These are phyloP conservation scores for Salmo trutta DNA, from an alignment of 2,797 vertebrate species.

Conservation along the genomic window DNA sequence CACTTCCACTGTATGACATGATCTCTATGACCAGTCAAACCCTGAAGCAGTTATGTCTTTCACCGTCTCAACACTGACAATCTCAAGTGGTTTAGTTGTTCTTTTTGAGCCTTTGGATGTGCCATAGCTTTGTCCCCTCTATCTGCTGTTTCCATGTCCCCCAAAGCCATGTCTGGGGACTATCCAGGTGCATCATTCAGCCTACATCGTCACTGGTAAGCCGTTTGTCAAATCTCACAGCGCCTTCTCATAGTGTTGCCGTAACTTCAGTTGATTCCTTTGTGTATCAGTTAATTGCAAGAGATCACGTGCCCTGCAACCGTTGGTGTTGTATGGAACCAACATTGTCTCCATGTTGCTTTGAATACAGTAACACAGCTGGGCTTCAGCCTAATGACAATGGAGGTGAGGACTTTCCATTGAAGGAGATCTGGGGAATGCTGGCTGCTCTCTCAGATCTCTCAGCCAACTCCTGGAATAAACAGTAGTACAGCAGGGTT, in stretches of 20 bases:
- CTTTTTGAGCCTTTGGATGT: not conserved
- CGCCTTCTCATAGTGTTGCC: not conserved
- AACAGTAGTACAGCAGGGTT: not conserved
- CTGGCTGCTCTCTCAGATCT: not conserved
- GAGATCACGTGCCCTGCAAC: too few relatives aligned
- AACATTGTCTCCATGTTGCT: too few relatives aligned
- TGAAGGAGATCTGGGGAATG: conserved; percentile 9
- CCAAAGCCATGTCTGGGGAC: not conserved
- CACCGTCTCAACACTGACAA: not conserved
- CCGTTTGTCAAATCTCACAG: too few relatives aligned
- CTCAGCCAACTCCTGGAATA: conserved; percentile 1
- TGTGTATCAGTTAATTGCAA: not conserved
- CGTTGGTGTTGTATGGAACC: too few relatives aligned
- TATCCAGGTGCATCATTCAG: not conserved
- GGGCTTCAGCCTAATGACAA: not conserved
- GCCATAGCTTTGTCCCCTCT: not conserved
- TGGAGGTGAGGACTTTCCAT: conserved; percentile 1
- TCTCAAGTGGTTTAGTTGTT: not conserved
- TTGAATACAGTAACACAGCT: not conserved
- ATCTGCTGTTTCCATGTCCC: not conserved
- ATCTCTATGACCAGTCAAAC: too few relatives aligned
- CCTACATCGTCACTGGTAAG: not conserved
- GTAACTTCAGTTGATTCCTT: not conserved
- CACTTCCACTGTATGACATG: too few relatives aligned
- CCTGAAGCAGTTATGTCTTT: not conserved